Conservation (phyloP, 2,888 invertebrate species). For the Pseudococcus jackbeardsleyi region DNA sequence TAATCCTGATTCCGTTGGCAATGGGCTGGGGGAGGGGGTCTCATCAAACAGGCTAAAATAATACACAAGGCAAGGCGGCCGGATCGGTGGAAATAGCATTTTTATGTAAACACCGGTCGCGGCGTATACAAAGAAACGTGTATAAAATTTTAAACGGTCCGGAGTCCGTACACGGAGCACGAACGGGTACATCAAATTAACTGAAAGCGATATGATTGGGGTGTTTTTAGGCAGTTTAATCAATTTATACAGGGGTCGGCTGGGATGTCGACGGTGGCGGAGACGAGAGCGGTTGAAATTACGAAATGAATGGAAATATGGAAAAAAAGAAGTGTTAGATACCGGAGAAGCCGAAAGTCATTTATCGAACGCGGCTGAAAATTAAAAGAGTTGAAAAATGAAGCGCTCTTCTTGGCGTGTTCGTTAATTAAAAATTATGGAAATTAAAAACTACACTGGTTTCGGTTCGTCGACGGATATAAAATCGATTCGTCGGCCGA, state of each 20-base stretch:
- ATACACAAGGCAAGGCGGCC: background rate
- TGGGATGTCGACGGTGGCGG: background rate
- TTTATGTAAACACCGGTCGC: slow-evolving; percentile 24
- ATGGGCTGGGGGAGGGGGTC: background rate
- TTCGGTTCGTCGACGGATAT: background rate
- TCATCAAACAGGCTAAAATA: slow-evolving; percentile 11
- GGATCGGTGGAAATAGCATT: slow-evolving; percentile 5
- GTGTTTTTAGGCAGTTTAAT: background rate
- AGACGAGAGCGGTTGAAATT: background rate
- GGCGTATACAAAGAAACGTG: slow-evolving; percentile 9
- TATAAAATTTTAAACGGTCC: slow-evolving; percentile 34
- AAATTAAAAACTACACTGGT: slow-evolving; percentile 37
- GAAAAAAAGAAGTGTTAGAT: background rate
- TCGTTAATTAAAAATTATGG: slow-evolving; percentile 54
- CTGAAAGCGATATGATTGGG: slow-evolving; percentile 27
- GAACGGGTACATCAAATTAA: slow-evolving; percentile 25
- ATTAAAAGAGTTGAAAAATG: slow-evolving; percentile 42
- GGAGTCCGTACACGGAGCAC: background rate
- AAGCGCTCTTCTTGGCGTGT: slow-evolving; percentile 7
- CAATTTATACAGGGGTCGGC: slow-evolving; percentile 3
- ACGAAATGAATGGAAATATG: slow-evolving; percentile 11
- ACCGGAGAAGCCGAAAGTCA: slow-evolving; percentile 1
- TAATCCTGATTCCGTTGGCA: background rate
- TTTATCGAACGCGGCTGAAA: slow-evolving; percentile 27
- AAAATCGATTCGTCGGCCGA: background rate